Evolutionary conservation across 2,888 invertebrate genomes (phyloP), one percentile per base, ranked within the genome.

Genomic region (Charanyca ferruginea): DNA sequence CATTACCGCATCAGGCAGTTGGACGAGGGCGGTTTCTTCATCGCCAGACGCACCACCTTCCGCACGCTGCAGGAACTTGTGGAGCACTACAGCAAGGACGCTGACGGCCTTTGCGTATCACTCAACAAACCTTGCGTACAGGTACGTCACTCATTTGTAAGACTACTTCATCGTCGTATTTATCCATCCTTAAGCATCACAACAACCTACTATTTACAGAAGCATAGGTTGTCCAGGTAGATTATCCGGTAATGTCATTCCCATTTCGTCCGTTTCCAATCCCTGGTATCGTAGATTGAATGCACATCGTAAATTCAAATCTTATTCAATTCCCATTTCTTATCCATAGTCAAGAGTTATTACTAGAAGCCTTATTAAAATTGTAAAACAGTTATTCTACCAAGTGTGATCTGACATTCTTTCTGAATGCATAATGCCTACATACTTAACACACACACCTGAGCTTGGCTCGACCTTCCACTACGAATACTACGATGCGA

Each of bases 1-100:
- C 99, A 99, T 96, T 99, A 99, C 96, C 97, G 99, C 90, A 99
- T 99, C 92, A 97, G 99, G 85, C 99, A 99, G 95, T 96, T 99
- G 89, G 99, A 99, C 93, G 99, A 99, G 93, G 98, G 99, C 73
- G 99, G 99, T 61, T 99, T 99, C 96, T 99, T 99, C 96, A 99
- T 99, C 87, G 99, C 99, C 66, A 96, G 99, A 85, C 97, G 99
- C 90, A 99, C 99, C 84, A 99, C 99, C 77, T 99, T 99, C 96
- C 97, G 99, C 84, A 99, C 99, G 16, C 96, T 99, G 57, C 98
- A 99, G 92, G 99, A 99, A 93, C 97, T 99, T 62, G 99, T 99
- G 51, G 98, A 99, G 86, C 99, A 99, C 93, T 99, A 99, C 95
- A 98, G 98, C 95, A 98, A 98, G 95, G 99, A 99, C 91, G 98